A percentile compares a stretch with the other conserved stretches of the same genome.
These are phyloP conservation scores for Physocephala rufipes DNA, from an alignment of 2,888 invertebrate genomes.

Conservation along the genomic window DNA sequence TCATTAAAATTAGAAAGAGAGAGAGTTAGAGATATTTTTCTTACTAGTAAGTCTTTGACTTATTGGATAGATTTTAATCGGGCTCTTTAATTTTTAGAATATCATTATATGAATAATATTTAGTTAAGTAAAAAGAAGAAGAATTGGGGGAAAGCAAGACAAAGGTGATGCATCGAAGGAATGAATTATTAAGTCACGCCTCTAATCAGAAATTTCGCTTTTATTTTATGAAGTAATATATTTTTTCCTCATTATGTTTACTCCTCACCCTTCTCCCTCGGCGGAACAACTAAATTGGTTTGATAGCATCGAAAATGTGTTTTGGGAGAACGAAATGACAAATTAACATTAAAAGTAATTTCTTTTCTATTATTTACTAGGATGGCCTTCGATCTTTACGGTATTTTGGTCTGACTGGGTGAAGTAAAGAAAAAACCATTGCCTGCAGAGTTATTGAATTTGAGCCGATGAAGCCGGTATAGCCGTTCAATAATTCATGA, in stretches of 20 bases:
- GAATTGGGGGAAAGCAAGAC: conserved; percentile 22
- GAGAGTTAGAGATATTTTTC: too few species aligned
- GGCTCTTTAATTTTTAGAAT: too few species aligned
- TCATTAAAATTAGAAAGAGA: too few species aligned
- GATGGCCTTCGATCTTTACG: conserved; percentile 13
- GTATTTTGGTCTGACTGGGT: not conserved
- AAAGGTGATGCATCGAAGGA: conserved; percentile 20
- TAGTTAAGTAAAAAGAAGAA: not conserved
- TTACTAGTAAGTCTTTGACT: too few species aligned
- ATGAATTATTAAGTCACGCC: conserved; percentile 56
- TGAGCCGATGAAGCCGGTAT: conserved; percentile 34
- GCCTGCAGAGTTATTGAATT: conserved; percentile 46
- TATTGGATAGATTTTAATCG: too few species aligned
- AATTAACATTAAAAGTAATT: conserved; percentile 12
- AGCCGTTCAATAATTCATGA: conserved; percentile 28
- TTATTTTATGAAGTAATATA: conserved; percentile 6
- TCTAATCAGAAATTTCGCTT: conserved; percentile 56
- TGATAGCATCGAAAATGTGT: not conserved
- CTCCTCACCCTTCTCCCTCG: not conserved
- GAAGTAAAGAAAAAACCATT: conserved; percentile 17
- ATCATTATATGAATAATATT: too few species aligned
- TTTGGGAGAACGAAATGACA: conserved; percentile 9
- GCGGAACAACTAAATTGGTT: not conserved
- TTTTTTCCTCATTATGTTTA: not conserved
- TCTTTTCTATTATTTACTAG: not conserved